These are phyloP conservation scores for Amblyraja radiata DNA, from an alignment of 2,797 vertebrate species.

Conservation along the genomic window DNA sequence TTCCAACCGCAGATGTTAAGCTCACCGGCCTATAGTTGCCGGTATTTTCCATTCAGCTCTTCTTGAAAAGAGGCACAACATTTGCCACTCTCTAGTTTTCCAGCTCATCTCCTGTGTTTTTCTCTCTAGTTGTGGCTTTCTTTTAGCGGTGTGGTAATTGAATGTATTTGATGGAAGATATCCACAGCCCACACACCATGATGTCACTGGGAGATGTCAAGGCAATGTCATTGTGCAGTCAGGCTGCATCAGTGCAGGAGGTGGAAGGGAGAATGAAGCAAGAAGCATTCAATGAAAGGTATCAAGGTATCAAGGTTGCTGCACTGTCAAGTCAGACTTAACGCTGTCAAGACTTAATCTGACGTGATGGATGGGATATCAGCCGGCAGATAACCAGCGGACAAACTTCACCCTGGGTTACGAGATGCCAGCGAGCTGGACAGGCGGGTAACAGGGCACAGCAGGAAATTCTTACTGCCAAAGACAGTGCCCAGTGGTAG, in stretches of 20 bases:
- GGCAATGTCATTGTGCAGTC: neutral
- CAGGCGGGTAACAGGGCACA: neutral
- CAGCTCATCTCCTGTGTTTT: no score
- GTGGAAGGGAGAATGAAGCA: neutral
- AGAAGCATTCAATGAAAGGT: neutral
- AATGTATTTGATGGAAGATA: conserved; percentile 27
- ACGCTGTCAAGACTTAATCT: neutral
- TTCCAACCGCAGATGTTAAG: no score
- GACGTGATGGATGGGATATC: neutral
- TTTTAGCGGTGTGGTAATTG: neutral
- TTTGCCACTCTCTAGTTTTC: no score
- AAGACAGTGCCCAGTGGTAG: neutral
- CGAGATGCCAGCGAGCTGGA: neutral
- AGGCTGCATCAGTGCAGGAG: neutral
- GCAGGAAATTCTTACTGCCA: neutral
- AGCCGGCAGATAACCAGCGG: neutral
- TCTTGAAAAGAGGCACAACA: no score
- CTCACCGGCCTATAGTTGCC: no score
- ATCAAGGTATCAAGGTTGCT: neutral
- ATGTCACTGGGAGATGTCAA: neutral
- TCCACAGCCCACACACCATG: neutral
- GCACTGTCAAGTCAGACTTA: neutral
- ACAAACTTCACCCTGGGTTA: no score
- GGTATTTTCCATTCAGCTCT: no score
- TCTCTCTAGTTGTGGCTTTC: no score